A percentile compares a stretch with the other conserved stretches of the same genome.
Conservation (phyloP, 2,113 vertebrate genomes). For the Mungos mungo region DNA sequence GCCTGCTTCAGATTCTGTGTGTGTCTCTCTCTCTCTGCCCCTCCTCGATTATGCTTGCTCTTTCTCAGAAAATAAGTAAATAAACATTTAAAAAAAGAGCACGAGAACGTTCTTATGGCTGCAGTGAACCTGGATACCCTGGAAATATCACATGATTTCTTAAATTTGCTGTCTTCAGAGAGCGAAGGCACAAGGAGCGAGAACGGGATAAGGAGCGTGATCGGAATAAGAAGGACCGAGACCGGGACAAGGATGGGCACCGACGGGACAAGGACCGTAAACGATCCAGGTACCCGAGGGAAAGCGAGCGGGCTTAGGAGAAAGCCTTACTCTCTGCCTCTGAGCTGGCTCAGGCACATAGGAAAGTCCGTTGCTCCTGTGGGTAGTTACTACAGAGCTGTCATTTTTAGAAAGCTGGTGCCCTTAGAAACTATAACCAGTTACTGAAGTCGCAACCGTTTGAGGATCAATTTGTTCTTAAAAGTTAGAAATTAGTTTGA, state of each 20-base stretch:
- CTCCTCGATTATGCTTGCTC: no score
- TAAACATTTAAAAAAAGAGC: not conserved
- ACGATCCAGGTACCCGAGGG: conserved; percentile 87
- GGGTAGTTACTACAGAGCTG: not conserved
- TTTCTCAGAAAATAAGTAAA: no score
- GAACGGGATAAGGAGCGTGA: conserved; percentile 91
- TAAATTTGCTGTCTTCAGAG: conserved; percentile 83
- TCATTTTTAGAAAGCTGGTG: not conserved
- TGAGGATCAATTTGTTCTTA: conserved; percentile 3
- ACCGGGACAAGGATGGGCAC: conserved; percentile 91
- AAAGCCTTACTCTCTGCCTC: not conserved
- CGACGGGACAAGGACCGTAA: conserved; percentile 92
- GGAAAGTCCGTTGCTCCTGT: not conserved
- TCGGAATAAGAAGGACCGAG: conserved; percentile 91
- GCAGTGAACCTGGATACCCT: not conserved
- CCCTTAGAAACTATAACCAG: not conserved
- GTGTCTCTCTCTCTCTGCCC: no score
- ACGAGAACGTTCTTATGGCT: not conserved
- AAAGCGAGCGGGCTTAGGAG: not conserved
- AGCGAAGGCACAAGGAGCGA: conserved; percentile 93
- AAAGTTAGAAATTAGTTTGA: conserved; percentile 58
- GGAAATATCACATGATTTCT: not conserved
- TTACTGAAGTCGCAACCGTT: not conserved
- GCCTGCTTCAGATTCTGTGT: no score
- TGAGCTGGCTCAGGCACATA: not conserved